Conservation (phyloP, 2,888 invertebrate genomes). For the Orchesellides sinensis region DNA sequence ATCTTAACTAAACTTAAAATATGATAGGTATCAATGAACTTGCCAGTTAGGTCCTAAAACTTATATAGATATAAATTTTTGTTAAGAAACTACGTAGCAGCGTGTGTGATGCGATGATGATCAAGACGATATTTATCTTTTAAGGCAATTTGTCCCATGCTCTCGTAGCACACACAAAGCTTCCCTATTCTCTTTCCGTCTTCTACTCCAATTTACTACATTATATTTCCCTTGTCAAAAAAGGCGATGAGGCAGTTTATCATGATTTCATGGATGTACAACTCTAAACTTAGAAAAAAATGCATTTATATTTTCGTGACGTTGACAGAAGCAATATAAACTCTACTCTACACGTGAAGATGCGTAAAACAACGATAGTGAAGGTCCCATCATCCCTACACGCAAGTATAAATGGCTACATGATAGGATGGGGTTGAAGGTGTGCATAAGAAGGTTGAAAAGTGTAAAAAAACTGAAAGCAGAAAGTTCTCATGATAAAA, state of each 20-base stretch:
- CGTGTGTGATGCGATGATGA: not conserved
- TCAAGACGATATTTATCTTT: slow-evolving; percentile 42
- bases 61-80: no score
- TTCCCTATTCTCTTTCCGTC: not conserved
- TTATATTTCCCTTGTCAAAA: slow-evolving; percentile 49
- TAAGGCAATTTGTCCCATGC: slow-evolving; percentile 53
- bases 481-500: slow-evolving; percentile 40
- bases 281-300: slow-evolving; percentile 15
- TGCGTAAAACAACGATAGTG: no score
- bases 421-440: slow-evolving; percentile 11
- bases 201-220: slow-evolving; percentile 22
- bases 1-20: slow-evolving; percentile 10
- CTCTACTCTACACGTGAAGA: not conserved
- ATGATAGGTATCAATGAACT: slow-evolving; percentile 14
- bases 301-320: slow-evolving; percentile 43
- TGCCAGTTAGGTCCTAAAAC: no score
- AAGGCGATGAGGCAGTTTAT: slow-evolving; percentile 54
- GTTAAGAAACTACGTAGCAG: not conserved
- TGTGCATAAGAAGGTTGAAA: slow-evolving; percentile 23
- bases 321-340: slow-evolving; percentile 46
- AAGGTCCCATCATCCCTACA: no score
- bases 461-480: slow-evolving; percentile 10
- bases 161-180: not conserved
- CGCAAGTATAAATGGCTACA: no score
- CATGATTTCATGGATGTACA: slow-evolving; percentile 50